These are phyloP conservation scores for Lasioglossum morio DNA, from an alignment of 2,888 invertebrate genomes.

Conservation along the genomic window DNA sequence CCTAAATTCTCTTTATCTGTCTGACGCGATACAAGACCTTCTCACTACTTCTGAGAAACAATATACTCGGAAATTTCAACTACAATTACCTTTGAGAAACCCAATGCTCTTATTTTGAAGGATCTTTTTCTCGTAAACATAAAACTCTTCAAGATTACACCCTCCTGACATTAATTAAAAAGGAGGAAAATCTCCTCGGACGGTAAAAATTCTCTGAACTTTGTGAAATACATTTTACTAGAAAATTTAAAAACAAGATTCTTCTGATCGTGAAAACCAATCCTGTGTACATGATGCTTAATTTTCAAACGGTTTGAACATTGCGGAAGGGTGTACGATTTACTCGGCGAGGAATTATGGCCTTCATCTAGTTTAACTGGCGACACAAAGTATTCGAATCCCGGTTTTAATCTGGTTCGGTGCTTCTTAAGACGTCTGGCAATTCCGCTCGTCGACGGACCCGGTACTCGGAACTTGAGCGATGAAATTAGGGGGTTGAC, in stretches of 20 bases:
- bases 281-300: background rate
- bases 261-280: background rate
- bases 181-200: background rate
- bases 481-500: constrained; percentile 41
- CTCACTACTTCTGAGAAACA: background rate
- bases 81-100: background rate
- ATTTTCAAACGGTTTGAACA: background rate
- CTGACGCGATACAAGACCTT: background rate
- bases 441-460: constrained; percentile 30
- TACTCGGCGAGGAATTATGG: background rate
- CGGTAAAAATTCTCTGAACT: background rate
- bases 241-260: background rate
- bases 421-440: constrained; percentile 2
- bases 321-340: background rate
- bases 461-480: constrained; percentile 7
- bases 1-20: background rate
- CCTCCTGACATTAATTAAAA: background rate
- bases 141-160: background rate
- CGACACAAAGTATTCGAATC: background rate
- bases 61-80: background rate
- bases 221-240: background rate
- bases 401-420: constrained; percentile 14
- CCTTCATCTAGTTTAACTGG: background rate
- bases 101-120: background rate
- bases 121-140: background rate